These are phyloP conservation scores for Kryptopterus vitreolus DNA, from an alignment of 2,797 vertebrate species.

Conservation along the genomic window DNA sequence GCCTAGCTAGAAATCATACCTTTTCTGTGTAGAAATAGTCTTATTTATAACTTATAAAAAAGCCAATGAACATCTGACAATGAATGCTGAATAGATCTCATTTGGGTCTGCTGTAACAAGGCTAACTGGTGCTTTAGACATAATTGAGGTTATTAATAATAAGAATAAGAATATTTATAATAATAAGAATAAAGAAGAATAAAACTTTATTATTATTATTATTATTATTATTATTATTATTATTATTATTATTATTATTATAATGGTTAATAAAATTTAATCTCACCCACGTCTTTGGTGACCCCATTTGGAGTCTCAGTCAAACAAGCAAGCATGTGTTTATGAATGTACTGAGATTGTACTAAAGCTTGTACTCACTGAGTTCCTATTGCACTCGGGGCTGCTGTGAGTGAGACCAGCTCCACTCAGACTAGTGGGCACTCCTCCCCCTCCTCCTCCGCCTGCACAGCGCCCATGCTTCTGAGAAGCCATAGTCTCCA, in stretches of 20 bases:
- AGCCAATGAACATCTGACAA: background rate
- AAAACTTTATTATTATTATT: background rate
- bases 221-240: background rate
- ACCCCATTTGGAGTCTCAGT: background rate
- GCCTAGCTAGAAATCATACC: background rate
- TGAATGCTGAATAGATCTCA: background rate
- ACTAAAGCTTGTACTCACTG: conserved; percentile 49
- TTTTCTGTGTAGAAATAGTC: background rate
- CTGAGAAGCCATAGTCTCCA: conserved; percentile 80
- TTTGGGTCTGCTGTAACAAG: background rate
- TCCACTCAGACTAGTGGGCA: conserved; percentile 89
- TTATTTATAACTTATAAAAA: background rate
- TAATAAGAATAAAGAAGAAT: background rate
- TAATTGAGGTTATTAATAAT: background rate
- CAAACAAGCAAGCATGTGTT: background rate
- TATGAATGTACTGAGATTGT: background rate
- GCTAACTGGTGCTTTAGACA: background rate
- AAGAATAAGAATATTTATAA: background rate
- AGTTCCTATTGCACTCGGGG: conserved; percentile 49
- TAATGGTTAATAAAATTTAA: background rate
- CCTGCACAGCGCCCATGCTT: conserved; percentile 71
- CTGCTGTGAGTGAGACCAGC: conserved; percentile 79
- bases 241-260: background rate
- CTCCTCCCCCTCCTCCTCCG: conserved; percentile 63
- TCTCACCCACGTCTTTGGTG: background rate